Conservation (phyloP, 2,797 vertebrate genomes). For the Okamejei kenojei region DNA sequence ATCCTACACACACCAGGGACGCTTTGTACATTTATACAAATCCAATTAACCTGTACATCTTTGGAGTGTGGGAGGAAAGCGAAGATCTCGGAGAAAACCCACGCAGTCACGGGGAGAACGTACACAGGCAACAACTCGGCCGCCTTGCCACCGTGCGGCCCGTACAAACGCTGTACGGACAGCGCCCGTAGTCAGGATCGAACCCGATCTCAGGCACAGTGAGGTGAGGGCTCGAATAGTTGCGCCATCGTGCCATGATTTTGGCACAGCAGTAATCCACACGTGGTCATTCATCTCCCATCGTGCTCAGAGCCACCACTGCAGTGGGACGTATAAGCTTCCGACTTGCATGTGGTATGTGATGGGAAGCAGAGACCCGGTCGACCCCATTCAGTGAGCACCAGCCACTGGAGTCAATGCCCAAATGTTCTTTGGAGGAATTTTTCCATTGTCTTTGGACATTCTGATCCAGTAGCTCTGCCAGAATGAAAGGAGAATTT, state of each 20-base stretch:
- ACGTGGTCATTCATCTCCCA: background rate
- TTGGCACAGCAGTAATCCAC: background rate
- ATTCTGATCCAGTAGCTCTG: background rate
- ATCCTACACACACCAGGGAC: no score
- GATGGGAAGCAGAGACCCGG: background rate
- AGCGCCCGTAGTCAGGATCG: no score
- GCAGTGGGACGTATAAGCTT: background rate
- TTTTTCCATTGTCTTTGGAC: background rate
- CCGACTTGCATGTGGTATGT: background rate
- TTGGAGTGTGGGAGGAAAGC: no score
- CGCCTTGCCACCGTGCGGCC: no score
- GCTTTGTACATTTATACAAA: no score
- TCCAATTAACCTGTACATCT: no score
- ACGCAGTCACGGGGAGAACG: no score
- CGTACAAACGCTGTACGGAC: no score
- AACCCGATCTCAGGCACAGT: no score
- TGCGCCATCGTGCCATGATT: background rate
- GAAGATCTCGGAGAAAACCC: no score
- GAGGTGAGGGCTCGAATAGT: no score
- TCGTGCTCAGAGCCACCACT: background rate
- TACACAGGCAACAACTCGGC: no score
- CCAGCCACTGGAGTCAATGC: background rate
- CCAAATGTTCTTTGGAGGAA: background rate
- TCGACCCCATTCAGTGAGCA: background rate
- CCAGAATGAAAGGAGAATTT: background rate